phyloP scores from a whole-genome alignment of 2,113 vertebrate genomes.

The Girardinichthys multiradiatus region DNA sequence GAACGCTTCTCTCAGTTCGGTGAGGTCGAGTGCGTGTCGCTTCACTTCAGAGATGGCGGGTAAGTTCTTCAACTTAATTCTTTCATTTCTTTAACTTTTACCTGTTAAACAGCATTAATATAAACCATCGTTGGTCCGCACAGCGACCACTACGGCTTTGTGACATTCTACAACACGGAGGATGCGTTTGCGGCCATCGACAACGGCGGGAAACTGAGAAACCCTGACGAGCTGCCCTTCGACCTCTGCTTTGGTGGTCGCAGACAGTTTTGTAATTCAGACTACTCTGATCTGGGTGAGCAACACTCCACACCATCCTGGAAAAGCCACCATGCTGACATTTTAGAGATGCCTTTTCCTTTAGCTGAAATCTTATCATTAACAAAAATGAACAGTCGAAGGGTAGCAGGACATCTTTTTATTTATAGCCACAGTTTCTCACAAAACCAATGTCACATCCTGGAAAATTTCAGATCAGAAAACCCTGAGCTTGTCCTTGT shows the following conservation, averaged over 20 bases:
- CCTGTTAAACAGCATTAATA: neutral
- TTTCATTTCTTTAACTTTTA: neutral
- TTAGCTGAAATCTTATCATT: neutral
- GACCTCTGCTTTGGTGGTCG: slow-evolving; percentile 94
- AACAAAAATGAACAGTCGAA: too few relatives aligned
- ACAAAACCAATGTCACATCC: too few relatives aligned
- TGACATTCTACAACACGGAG: slow-evolving; percentile 89
- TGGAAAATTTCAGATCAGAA: too few relatives aligned
- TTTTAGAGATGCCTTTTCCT: neutral
- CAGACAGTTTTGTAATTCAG: slow-evolving; percentile 90
- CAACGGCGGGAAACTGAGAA: slow-evolving; percentile 87
- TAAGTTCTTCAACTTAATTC: slow-evolving; percentile 20
- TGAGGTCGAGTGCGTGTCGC: slow-evolving; percentile 91
- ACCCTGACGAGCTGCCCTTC: slow-evolving; percentile 89
- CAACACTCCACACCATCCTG: neutral
- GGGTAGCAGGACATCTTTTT: too few relatives aligned
- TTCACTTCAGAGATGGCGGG: slow-evolving; percentile 87
- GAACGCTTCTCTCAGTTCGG: slow-evolving; percentile 91
- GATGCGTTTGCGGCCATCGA: slow-evolving; percentile 92
- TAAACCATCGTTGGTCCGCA: neutral
- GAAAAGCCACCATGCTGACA: neutral
- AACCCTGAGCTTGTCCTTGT: too few relatives aligned
- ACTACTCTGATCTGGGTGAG: slow-evolving; percentile 91
- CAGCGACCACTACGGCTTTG: slow-evolving; percentile 93
- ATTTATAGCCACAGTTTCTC: too few relatives aligned